Base-by-base conservation (phyloP, 1,140 invertebrate genomes). In the Drosophila biarmipes region DNA sequence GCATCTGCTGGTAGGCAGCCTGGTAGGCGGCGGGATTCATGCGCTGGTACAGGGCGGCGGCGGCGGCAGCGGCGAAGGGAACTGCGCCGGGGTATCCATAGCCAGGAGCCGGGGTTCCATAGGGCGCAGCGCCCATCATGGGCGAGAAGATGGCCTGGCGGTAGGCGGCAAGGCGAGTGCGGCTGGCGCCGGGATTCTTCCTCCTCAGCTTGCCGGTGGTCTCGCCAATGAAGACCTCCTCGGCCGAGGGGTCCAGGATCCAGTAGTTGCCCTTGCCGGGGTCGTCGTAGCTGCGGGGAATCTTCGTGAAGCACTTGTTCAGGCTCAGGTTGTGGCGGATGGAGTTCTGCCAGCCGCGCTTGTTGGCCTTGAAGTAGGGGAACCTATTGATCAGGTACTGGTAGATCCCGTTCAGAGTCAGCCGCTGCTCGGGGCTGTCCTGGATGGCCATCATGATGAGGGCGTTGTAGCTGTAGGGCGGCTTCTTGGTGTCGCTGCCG, bases 401-500 rank as follows among this genome's bases (percentile, higher is more conserved):
- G 93, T 99, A 99, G 81, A 99, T 99, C 29, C 98, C 98, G 92
- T 99, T 99, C 1, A 99, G 93, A 0, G 99, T 99, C 7, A 99
- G 93, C 8, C 98, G 93, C 92, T 98, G 99, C 73, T 99, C 97
- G 0, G 96, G 96, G 80, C 97, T 98, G 71, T 97, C 96, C 24
- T 97, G 93, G 43, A 99, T 99, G 10, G 99, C 99, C 98, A 99
- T 99, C 98, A 99, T 99, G 89, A 99, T 99, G 24, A 99, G 94
- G 0, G 98, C 98, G 92, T 99, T 99, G 93, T 99, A 99, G 91
- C 97, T 98, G 93, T 97, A 99, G 0, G 98, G 97, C 0, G 99
- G 99, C 87, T 99, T 99, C 80, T 98, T 97, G 89, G 95, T 94
- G 93, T 86, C 95, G 61, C 35, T 92, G 92, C 27, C 93, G 58